Base-by-base conservation (phyloP, 2,888 invertebrate genomes). In the Drosophila mettleri region DNA sequence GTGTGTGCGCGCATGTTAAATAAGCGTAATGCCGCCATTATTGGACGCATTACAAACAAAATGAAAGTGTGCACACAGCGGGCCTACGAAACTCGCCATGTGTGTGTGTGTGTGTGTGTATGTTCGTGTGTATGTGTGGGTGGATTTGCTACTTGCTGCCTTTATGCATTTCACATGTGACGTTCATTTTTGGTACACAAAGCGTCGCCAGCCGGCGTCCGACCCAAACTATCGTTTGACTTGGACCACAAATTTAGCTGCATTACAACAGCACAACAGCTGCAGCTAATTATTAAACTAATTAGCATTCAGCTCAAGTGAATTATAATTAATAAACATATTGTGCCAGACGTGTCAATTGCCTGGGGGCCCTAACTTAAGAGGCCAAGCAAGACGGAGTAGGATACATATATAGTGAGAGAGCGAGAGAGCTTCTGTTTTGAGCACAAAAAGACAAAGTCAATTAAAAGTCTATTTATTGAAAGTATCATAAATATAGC, bases 21-120 rank as follows among this genome's bases (percentile, higher is more conserved):
- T 86, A 84, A 88, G 88, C 88, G 84, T 88, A 83, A 85, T 89
- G 85, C 80, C 80, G 81, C 85, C 88, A 89, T 88, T 89, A 89
- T 88, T 88, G 86, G 81, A 74, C 86, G 71, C 76, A 86, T 80
- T 80, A 81, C 86, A 86, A 86, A 88, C 86, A 85, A 85, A 85
- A 81, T 84, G 79, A 79, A 72, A 86, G 70, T 78, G 74, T 60
- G 66, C 69, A 60, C 69, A 69, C 65, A 60, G 63, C 33, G 20
- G 45, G 34, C 53, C 58, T 49, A 43, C 39, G 48, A 31, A 58
- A 55, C 57, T 63, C 64, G 6, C 16, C 10, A 24, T 59, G 5
- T 0, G 2, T 51, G 7, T 48, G 49, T 62, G 39, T 48, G 16
- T n/a, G 38, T 41, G n/a, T 41, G 29, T 43, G 18, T n/a, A 33